Percentiles rank a stretch among this genome's conserved stretches.
Conservation (phyloP, 1,140 invertebrate genomes). For the Anastatus disparis region DNA sequence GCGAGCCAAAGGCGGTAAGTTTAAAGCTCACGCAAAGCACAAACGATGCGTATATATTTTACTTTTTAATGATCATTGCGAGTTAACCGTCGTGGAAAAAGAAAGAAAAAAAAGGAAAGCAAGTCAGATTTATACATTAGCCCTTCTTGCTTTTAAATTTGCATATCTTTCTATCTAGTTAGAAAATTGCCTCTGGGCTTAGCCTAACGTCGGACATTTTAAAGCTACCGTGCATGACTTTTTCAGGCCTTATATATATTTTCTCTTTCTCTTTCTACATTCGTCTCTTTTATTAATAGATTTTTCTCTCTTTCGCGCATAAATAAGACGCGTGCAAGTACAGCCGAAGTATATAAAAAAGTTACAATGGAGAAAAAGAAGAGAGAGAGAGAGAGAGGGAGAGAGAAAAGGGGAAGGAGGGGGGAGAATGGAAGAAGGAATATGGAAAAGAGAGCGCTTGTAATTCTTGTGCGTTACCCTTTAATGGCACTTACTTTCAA, state of each 20-base stretch:
- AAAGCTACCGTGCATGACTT: too few species aligned
- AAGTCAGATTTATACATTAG: too few species aligned
- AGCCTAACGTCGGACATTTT: too few species aligned
- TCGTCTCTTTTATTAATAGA: constrained; percentile 32
- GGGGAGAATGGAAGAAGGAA: not conserved
- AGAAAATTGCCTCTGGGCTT: constrained; percentile 56
- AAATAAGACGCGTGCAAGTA: not conserved
- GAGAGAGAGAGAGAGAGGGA: too few species aligned
- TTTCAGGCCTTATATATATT: too few species aligned
- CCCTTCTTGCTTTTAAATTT: too few species aligned
- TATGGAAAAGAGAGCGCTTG: constrained; percentile 28
- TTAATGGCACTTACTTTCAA: constrained; percentile 60
- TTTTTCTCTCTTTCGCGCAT: constrained; percentile 10
- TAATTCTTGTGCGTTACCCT: constrained; percentile 52
- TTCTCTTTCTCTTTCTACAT: too few species aligned
- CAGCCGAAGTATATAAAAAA: not conserved
- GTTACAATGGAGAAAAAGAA: not conserved
- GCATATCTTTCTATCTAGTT: constrained; percentile 63
- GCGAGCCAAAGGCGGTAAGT: too few species aligned
- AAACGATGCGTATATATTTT: not conserved
- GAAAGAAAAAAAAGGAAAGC: too few species aligned
- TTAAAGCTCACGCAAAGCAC: too few species aligned
- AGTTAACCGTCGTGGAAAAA: not conserved
- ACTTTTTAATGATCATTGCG: constrained; percentile 24
- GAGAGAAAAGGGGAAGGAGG: not conserved